Conservation (phyloP, 2,113 vertebrate genomes). For the Chaetorhynchus papuensis region DNA sequence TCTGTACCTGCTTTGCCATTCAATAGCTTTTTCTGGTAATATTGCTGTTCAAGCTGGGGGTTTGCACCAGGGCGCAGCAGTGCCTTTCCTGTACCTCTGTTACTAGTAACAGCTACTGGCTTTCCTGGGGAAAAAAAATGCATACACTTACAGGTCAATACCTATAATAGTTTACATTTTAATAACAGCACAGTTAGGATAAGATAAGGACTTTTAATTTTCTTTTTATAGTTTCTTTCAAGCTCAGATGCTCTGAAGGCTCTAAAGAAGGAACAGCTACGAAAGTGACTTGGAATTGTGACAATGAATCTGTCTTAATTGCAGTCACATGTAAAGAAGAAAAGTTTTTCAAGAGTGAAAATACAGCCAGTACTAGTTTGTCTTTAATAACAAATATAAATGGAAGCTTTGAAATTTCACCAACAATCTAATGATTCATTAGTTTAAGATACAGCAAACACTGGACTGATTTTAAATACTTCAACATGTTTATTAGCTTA, state of each 20-base stretch:
- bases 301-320: not conserved
- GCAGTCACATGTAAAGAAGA: not conserved
- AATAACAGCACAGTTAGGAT: not conserved
- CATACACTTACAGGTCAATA: not conserved
- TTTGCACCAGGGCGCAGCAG: slow-evolving; percentile 83
- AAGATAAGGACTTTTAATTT: not conserved
- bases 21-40: slow-evolving; percentile 84
- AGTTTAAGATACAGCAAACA: not conserved
- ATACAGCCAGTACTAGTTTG: not conserved
- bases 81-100: slow-evolving; percentile 83
- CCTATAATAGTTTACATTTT: not conserved
- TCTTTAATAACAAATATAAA: not conserved
- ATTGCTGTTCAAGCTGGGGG: slow-evolving; percentile 86
- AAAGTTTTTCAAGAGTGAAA: not conserved
- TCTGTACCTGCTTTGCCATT: slow-evolving; percentile 81
- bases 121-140: slow-evolving; percentile 77
- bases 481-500: not conserved
- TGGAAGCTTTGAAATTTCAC: not conserved
- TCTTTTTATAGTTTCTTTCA: not conserved
- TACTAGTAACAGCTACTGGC: slow-evolving; percentile 95
- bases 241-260: not conserved
- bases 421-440: not conserved
- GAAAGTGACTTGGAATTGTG: not conserved
- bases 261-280: not conserved
- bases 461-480: not conserved